These are phyloP conservation scores for Myotis daubentonii DNA, from an alignment of 2,797 vertebrate species.

Conservation along the genomic window DNA sequence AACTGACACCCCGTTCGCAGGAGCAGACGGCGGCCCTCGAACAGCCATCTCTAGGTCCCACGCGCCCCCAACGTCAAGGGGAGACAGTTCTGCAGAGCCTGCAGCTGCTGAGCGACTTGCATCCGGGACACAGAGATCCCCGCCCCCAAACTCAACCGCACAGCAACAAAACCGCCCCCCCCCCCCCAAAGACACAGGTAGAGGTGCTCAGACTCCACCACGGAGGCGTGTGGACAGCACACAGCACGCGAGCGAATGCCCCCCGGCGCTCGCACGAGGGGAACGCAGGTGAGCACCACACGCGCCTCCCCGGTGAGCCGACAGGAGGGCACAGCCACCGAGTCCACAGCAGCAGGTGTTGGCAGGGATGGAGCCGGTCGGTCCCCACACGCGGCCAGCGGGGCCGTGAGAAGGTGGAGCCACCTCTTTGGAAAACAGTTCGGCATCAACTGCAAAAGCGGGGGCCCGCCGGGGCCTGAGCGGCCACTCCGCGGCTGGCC, in stretches of 20 bases:
- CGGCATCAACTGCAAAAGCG: neutral
- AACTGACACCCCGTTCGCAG: neutral
- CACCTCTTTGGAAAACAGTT: neutral
- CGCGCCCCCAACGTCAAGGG: neutral
- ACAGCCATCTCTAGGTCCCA: rapidly evolving
- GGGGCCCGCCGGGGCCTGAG: too few species aligned
- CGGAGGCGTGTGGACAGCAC: neutral
- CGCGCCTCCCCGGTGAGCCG: rapidly evolving
- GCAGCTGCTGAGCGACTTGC: neutral
- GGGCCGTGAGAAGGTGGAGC: rapidly evolving
- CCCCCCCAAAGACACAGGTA: too few species aligned
- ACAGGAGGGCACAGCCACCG: rapidly evolving
- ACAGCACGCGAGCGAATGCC: rapidly evolving
- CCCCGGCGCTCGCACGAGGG: neutral
- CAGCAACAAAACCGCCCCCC: neutral
- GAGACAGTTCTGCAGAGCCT: neutral
- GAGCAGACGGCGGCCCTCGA: neutral
- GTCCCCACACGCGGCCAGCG: rapidly evolving
- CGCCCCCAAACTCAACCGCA: too few species aligned
- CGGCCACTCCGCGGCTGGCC: too few species aligned
- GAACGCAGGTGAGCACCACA: neutral
- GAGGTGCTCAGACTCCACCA: neutral
- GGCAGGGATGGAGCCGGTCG: rapidly evolving
- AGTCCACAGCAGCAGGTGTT: rapidly evolving
- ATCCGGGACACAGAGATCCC: neutral